Evolutionary conservation across 37 sponge, comb jelly and placozoan species (phyloP), one percentile per base, ranked within the genome.

Genomic region (Halisarca cf. caerulea): DNA sequence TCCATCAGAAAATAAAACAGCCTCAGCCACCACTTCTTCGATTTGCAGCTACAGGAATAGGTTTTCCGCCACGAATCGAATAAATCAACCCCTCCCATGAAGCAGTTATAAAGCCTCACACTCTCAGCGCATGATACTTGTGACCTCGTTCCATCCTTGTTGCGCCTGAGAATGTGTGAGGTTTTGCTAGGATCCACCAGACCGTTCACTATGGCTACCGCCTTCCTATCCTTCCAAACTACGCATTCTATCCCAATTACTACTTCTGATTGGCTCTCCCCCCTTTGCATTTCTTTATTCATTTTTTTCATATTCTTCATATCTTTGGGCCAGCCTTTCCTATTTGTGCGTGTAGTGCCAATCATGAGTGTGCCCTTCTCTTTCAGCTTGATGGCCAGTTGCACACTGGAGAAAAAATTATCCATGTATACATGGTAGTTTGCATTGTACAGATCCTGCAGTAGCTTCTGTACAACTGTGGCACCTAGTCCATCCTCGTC

Each of bases 41-140:
- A 38, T 34, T 80, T 80, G 0, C 80, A 2, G 80, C 80, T 80
- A 24, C 35, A 28, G 1, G 59, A 58, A 55, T 80, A 80, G 17
- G 80, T 55, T 14, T 55, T 80, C 2, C 80, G 33, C 25, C 80
- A 1, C 0, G 35, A 58, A 28, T 80, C 80, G 8, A 80, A 80
- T 23, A 80, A 7, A 80, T 80, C 80, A 34, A 80, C 80, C 14
- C 80, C 80, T 34, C 59, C 80, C 80, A 80, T 80, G 59, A 33
- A 55, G 5, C 33, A 3, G 35, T 54, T 80, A 35, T 80, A 80
- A 1, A 15, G 36, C 0, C 25, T 51, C 33, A 80, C 35, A 27
- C 58, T 58, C 25, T 80, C 38, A 33, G 80, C 34, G 59, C 59
- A 74, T n/a, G 77, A 7, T 2, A 74, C 44, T 21, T 9, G 24